Base-by-base conservation (phyloP, 1,140 invertebrate species). In the Orchestia grillus region DNA sequence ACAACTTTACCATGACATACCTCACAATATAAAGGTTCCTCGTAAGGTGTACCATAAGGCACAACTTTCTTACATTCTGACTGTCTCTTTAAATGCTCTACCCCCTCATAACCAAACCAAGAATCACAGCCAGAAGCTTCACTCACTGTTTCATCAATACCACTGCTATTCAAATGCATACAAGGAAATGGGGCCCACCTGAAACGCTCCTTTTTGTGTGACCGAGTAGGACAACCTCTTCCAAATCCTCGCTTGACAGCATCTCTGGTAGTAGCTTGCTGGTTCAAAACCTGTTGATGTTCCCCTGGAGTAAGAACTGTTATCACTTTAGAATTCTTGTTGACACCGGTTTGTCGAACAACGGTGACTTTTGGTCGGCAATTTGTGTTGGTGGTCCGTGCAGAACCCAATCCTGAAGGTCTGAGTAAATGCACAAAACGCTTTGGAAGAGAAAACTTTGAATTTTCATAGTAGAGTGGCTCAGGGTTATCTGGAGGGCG, bases 81-180 rank as follows among this genome's bases (percentile, higher is more conserved):
- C 44, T 94, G 92, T 44, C 96, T 96, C 87, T 96, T 96, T 41
- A 97, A 96, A 96, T 97, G 96, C 53, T 96, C 96, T 44, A 96
- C 96, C 0, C 96, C 96, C 88, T 97, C 96, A 95, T 97, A 97
- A 57, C 96, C 96, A 36, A 96, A 77, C 90, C 87, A 96, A 15
- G 96, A 96, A 95, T 96, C 96, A 47, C 96, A 96, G 53, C 96
- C 96, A 47, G 96, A 96, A 87, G 96, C 96, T 88, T 96, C 96
- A 23, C 96, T 96, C 19, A 96, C 96, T 91, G 96, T 96, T 43
- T 96, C 96, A 11, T 96, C 96, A 45, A 96, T 77, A 94, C 92
- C 92, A 47, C 92, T 94, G 57, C 96, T 96, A 95, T 96, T 94
- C 96, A 96, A 53, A 44, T 96, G 96, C 91, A 96, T 96, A 53